Evolutionary conservation across 2,113 vertebrate genomes (phyloP).

Genomic region (Chiloscyllium plagiosum): DNA sequence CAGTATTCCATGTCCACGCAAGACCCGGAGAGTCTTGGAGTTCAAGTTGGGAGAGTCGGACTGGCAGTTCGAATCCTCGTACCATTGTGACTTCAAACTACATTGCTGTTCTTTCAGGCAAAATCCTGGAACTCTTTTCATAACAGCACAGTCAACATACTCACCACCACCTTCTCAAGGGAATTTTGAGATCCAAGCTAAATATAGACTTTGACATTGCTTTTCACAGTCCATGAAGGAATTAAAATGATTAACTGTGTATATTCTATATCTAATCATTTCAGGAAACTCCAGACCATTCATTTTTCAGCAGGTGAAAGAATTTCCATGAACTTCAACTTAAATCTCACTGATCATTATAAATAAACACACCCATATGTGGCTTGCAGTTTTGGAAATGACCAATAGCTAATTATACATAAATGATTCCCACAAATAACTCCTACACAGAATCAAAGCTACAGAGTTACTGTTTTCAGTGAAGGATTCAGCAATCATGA

Average conservation of each 20-base stretch:
- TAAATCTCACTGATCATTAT: background rate
- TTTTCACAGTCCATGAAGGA: background rate
- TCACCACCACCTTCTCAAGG: background rate
- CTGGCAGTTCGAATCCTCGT: too few relatives aligned
- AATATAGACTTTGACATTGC: background rate
- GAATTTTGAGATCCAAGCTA: background rate
- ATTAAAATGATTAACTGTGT: background rate
- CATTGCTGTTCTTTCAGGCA: too few relatives aligned
- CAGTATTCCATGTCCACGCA: too few relatives aligned
- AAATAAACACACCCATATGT: background rate
- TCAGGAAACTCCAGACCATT: background rate
- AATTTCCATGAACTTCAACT: background rate
- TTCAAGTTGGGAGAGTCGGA: too few relatives aligned
- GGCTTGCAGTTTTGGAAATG: background rate
- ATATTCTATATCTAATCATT: background rate
- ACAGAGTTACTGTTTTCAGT: background rate
- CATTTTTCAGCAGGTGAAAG: background rate
- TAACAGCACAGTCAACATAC: background rate
- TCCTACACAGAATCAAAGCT: background rate
- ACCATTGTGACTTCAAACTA: too few relatives aligned
- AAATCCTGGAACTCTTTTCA: too few relatives aligned
- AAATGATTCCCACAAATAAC: background rate
- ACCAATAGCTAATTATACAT: background rate
- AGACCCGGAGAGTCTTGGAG: too few relatives aligned
- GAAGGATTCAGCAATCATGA: background rate